phyloP scores from a whole-genome alignment of 2,113 vertebrate species.

The Erythrocebus patas region DNA sequence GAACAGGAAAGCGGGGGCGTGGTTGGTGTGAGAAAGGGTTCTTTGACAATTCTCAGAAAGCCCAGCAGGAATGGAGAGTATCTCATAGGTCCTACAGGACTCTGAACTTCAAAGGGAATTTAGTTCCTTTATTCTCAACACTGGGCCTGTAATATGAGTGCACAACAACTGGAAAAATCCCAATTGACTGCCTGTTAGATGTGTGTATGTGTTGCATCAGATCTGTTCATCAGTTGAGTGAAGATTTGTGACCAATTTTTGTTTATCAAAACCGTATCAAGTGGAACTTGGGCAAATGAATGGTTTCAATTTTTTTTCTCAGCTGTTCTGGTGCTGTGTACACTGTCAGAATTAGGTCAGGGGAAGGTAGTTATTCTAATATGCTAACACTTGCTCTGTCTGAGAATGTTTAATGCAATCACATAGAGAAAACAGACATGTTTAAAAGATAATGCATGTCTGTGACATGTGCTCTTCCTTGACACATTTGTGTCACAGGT shows the following conservation, averaged over 20 bases:
- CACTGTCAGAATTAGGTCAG: background rate
- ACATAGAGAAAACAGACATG: background rate
- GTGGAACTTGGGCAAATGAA: background rate
- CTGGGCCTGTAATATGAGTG: background rate
- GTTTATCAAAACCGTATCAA: slow-evolving; percentile 15
- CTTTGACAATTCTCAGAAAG: background rate
- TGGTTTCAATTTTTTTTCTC: background rate
- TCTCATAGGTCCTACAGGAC: fast-evolving
- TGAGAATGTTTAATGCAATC: slow-evolving; percentile 19
- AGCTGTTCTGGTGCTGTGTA: background rate
- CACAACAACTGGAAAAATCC: background rate
- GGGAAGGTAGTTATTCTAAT: slow-evolving; percentile 47
- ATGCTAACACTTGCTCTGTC: slow-evolving; percentile 38
- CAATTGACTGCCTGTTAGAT: background rate
- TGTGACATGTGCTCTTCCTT: slow-evolving; percentile 37
- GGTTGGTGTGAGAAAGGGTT: background rate
- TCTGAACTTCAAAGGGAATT: background rate
- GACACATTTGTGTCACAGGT: background rate
- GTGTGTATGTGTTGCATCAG: background rate
- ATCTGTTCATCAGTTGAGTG: background rate
- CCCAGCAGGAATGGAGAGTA: background rate
- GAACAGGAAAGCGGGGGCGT: background rate
- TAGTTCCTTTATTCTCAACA: background rate
- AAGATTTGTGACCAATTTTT: background rate
- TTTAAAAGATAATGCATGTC: background rate